Evolutionary conservation across 2,888 invertebrate genomes (phyloP), one percentile per base, ranked within the genome.

Genomic region (Lissocephala sabroskyi): DNA sequence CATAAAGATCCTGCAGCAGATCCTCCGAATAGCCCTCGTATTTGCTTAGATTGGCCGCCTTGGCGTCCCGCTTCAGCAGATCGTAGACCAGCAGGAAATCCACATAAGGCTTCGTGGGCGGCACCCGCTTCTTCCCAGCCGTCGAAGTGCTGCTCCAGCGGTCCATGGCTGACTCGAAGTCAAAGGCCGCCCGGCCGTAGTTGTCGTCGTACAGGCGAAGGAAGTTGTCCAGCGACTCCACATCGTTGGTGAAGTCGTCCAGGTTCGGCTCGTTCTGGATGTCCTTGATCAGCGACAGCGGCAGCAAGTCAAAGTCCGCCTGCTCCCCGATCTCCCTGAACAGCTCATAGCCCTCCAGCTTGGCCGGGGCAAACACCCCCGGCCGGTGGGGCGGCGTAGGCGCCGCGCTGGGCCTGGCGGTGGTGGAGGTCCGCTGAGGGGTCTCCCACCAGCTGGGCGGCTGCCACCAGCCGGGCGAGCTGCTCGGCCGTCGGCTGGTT

Each of bases 31-130:
- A 85, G 1, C 85, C 85, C 57, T 81, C 81, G 49, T 84, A 85
- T 71, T 81, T 82, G 57, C 79, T 83, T 0, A 85, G 58, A 65
- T 81, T 83, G 2, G 78, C 73, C 0, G 82, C 78, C 49, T 85
- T 85, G 0, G 85, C 84, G 53, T 85, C 85, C 2, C 85, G 79
- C 51, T 85, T 85, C 1, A 85, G 70, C 17, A 85, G 65, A 65
- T 85, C 85, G 43, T 85, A 85, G 16, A 84, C 74, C 40, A 85
- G 73, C 29, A 85, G 57, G 44, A 85, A 83, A 39, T 84, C 83
- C 1, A 85, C 84, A 59, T 85, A 85, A 1, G 85, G 80, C 43
- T 84, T 84, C 0, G 85, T 85, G 26, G 84, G 83, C 10, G 85
- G 85, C 17, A 80, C 73, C 6, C 84, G 78, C 60, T 85, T 85